phyloP scores from a whole-genome alignment of 2,797 vertebrate genomes.

The Simalia tracyae region DNA sequence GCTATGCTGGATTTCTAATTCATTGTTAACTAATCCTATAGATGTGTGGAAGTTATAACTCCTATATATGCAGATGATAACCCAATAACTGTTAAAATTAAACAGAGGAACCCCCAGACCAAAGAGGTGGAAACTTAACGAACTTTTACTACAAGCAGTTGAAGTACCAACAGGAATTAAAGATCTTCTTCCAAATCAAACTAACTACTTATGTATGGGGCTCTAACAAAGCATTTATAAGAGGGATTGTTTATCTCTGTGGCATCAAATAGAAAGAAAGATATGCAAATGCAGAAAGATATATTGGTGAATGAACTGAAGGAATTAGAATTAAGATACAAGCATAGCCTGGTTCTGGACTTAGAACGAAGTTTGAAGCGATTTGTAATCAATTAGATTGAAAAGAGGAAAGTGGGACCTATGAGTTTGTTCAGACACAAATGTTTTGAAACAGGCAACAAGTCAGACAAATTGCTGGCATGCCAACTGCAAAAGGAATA shows the following conservation, averaged over 20 bases:
- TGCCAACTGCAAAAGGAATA: not conserved
- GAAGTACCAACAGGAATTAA: not conserved
- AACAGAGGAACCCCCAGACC: not conserved
- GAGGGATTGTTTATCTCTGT: not conserved
- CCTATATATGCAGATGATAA: not conserved
- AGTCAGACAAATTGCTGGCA: not conserved
- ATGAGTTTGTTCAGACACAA: not conserved
- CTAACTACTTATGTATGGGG: not conserved
- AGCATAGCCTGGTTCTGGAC: not conserved
- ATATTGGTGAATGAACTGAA: not conserved
- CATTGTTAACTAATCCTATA: not conserved
- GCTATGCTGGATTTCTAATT: not conserved
- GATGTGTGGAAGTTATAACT: not conserved
- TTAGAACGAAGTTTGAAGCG: not conserved
- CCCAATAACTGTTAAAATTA: not conserved
- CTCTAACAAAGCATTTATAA: not conserved
- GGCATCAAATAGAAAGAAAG: not conserved
- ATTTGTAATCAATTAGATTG: not conserved
- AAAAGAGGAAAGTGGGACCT: not conserved
- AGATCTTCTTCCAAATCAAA: not conserved
- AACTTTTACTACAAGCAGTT: not conserved
- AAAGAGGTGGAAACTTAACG: not conserved
- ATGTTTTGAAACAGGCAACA: not conserved
- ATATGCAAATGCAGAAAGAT: not conserved
- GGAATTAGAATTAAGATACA: not conserved